Base-by-base conservation (phyloP, 2,113 vertebrate species). In the Strix uralensis region DNA sequence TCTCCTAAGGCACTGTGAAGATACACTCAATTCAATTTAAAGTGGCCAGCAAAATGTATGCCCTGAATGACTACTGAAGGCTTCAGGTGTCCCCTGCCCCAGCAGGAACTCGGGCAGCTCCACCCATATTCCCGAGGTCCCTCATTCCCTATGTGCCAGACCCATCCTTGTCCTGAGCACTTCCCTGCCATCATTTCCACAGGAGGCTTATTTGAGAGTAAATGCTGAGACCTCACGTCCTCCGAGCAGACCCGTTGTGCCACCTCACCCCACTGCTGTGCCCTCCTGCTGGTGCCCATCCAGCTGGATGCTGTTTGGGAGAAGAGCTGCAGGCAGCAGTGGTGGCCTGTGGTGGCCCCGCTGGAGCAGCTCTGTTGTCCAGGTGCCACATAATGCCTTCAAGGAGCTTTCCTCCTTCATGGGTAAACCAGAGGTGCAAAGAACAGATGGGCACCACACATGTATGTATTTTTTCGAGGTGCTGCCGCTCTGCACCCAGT, bases 341-440 rank as follows among this genome's bases (percentile, higher is more conserved):
- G 36, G 21, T 67, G 47, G 38, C 23, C 36, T 1, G 0, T 30
- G 36, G 57, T 57, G n/a, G 12, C 44, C 40, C 25, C 3, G 0
- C 61, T 70, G 32, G 57, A 49, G 52, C 19, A 59, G 7, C 52
- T 81, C n/a, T 47, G 11, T 32, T 59, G 10, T 84, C 65, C 52
- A 18, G 13, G 17, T 74, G 51, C 21, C 77, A 89, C 27, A 10
- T 26, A 34, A 18, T 40, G 34, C 51, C 61, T 63, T 34, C 3
- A 0, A 40, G 21, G 71, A 93, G 20, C 19, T 77, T 71, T 79
- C 19, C 7, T 86, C 57, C 38, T 58, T 54, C 34, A 2, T 34
- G 18, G 6, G 6, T 79, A 32, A 77, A 54, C 20, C 23, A 66
- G 34, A 15, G 9, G 7, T 70, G 9, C 36, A 77, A 87, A 77